Evolutionary conservation across 1,140 invertebrate genomes (phyloP), one percentile per base, ranked within the genome.

Genomic region (Panulirus ornatus): DNA sequence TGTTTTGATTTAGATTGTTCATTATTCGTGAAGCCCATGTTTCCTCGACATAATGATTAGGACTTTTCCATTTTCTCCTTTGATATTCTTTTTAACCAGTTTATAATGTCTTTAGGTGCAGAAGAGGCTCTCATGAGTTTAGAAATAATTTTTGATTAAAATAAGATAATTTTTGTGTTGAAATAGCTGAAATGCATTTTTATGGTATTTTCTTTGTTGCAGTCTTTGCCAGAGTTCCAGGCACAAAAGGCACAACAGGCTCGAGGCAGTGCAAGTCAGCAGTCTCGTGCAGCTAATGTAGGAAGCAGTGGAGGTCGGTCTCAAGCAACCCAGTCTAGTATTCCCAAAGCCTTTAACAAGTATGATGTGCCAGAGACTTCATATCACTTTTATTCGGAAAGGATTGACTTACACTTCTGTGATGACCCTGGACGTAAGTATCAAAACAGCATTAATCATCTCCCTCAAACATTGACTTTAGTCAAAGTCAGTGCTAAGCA

Each of bases 281-380:
- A 34, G 30, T 63, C 54, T 1, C 63, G 66, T 9, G 88, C 84
- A 38, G 51, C 79, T 16, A 63, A 47, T 22, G 27, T 66, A 54
- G 78, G 86, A 40, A 66, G 38, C 27, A 79, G 82, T 36, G 47
- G 89, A 19, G 40, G 42, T 6, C 19, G 85, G 93, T 70, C 76
- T 16, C 30, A 19, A n/a, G 19, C 58, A 5, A 16, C 90, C 0
- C 86, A 84, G 54, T 90, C 84, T 34, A 71, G 75, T 14, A 42
- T 85, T 34, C 58, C 71, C 36, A 88, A 87, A 36, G 84, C 91
- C 79, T 90, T 88, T 58, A 85, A 96, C 30, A 95, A 95, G 88
- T 98, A 97, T 94, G 98, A 99, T 95, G 98, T 99, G 42, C 95
- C 97, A 8, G 98, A 99, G 95, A 99, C 99, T 0, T 99, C 98